Base-by-base conservation (phyloP, 1,140 invertebrate species). In the Homarus americanus region DNA sequence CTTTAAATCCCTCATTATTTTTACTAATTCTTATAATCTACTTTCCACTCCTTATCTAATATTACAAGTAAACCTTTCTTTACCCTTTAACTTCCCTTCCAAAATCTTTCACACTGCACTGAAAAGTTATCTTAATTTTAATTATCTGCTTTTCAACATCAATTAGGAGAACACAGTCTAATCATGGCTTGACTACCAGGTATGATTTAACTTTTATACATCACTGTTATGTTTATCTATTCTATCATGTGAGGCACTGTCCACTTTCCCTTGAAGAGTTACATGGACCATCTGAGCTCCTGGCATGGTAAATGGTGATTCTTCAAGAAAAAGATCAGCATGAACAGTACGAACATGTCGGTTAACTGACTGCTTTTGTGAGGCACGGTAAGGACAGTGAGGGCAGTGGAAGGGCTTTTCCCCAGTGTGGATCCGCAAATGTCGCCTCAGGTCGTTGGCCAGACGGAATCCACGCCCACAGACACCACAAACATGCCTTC, bases 361-460 rank as follows among this genome's bases (percentile, higher is more conserved):
- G 82, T 92, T 89, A 28, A 91, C 87, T n/a, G 87, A 90, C 83
- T 87, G 91, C 58, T 92, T 90, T 75, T 87, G 88, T 17, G 91
- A 92, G 40, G 91, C 91, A 32, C 91, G 75, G 87, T 92, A 92
- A n/a, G 83, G 82, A 66, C 91, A 92, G 66, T 92, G 87, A 32
- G 91, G 91, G 93, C 94, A 94, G 32, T 94, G 90, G 90, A 94
- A 94, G 69, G 94, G 93, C 91, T 94, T 94, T 44, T 93, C 93
- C 75, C 93, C 93, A 80, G 93, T 94, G 90, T 95, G 95, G 5
- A 93, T 94, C 10, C 94, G 93, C 93, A 94, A 94, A 91, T 95
- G 95, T 69, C 93, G 93, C 90, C 94, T 94, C 34, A 95, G 92
- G 24, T 94, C 94, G 94, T 99, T 99, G 9, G 99, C 99, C 44